phyloP scores from a whole-genome alignment of 2,797 vertebrate genomes.

The Tadarida brasiliensis region DNA sequence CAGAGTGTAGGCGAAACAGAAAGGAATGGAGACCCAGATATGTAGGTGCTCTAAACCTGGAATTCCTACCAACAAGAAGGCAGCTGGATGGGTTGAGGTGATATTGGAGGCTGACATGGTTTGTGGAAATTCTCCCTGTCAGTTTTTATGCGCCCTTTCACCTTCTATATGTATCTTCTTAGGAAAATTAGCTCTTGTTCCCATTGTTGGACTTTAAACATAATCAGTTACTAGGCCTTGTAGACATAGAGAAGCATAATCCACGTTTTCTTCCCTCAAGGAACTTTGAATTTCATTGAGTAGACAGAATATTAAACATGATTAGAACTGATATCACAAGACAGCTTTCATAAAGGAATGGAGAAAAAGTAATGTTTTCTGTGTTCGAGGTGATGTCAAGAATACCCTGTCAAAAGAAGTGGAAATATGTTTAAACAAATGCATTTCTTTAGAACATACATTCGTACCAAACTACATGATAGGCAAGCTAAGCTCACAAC shows the following conservation, averaged over 20 bases:
- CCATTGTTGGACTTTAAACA: not conserved
- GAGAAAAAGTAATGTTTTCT: not conserved
- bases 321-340: conserved; percentile 8
- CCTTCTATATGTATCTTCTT: not conserved
- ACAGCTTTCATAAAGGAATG: not conserved
- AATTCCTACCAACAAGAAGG: conserved; percentile 68
- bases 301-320: conserved; percentile 1
- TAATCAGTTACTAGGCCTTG: not conserved
- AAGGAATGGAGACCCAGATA: conserved; percentile 71
- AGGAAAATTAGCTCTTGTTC: not conserved
- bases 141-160: not conserved
- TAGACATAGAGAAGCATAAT: not conserved
- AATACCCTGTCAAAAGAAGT: not conserved
- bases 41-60: conserved; percentile 69
- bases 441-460: not conserved
- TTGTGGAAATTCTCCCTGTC: not conserved
- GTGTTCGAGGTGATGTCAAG: not conserved
- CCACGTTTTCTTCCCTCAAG: not conserved
- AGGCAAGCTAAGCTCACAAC: not conserved
- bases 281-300: not conserved
- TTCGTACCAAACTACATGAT: not conserved
- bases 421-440: conserved; percentile 2
- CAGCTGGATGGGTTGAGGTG: conserved; percentile 30
- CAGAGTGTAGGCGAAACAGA: conserved; percentile 58
- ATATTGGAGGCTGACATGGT: conserved; percentile 52